Evolutionary conservation across 2,113 vertebrate species (phyloP).

Genomic region (Fregetta grallaria): DNA sequence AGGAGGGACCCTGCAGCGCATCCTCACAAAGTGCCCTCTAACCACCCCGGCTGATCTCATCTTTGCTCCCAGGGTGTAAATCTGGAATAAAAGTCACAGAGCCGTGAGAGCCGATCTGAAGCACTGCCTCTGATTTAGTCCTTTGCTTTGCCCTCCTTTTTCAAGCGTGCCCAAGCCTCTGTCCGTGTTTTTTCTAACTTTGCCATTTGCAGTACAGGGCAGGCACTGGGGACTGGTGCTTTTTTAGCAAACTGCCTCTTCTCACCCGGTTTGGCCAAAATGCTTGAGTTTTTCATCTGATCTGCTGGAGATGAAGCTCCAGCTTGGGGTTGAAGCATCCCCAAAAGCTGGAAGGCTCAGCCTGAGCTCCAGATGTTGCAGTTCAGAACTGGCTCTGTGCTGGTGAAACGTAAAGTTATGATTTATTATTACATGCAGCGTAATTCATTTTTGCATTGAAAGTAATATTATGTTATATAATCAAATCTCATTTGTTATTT

Average conservation of each 20-base stretch:
- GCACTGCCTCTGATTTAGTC: background rate
- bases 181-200: background rate
- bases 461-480: background rate
- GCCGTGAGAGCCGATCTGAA: rapidly evolving
- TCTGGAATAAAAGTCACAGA: background rate
- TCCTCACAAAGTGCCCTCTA: background rate
- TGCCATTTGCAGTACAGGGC: background rate
- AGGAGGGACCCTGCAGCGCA: rapidly evolving
- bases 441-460: background rate
- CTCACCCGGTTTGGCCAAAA: background rate
- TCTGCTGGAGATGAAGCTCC: background rate
- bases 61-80: background rate
- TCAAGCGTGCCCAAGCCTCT: rapidly evolving
- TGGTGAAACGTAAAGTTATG: background rate
- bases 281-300: background rate
- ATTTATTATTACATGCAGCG: background rate
- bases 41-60: rapidly evolving
- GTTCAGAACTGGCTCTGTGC: background rate
- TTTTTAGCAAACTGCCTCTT: background rate
- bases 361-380: background rate
- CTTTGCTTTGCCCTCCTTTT: rapidly evolving
- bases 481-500: slow-evolving; percentile 11
- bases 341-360: background rate
- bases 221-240: background rate
- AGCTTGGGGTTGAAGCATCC: background rate